A percentile compares a stretch with the other conserved stretches of the same genome.
phyloP scores from a whole-genome alignment of 2,797 vertebrate genomes.

The Poecilia picta region DNA sequence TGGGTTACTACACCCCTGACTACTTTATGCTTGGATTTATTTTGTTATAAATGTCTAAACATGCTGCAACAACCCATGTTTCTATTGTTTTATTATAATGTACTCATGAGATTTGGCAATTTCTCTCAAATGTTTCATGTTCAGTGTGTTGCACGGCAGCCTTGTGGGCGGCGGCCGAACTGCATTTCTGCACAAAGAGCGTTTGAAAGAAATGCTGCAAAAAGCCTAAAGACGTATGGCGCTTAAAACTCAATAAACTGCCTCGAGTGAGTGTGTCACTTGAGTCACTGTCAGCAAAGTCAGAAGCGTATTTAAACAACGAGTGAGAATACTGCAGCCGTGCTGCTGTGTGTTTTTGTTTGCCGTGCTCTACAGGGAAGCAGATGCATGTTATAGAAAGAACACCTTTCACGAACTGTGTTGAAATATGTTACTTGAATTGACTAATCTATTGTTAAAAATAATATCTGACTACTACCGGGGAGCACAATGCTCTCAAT shows the following conservation, averaged over 20 bases:
- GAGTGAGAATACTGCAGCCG: background rate
- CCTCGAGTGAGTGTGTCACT: conserved; percentile 14
- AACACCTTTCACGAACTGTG: conserved; percentile 13
- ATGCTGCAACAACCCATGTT: background rate
- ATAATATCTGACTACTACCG: conserved; percentile 12
- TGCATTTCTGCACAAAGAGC: background rate
- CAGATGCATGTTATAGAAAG: background rate
- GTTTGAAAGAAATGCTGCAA: background rate
- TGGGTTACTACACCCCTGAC: background rate
- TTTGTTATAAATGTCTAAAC: conserved; percentile 15
- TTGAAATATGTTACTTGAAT: conserved; percentile 27
- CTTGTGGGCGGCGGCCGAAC: background rate
- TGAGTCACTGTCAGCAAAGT: conserved; percentile 1
- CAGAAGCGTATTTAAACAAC: background rate
- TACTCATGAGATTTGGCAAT: background rate
- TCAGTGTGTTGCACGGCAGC: conserved; percentile 4
- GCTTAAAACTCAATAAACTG: conserved; percentile 12
- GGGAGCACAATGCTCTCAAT: conserved; percentile 32
- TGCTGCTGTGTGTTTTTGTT: background rate
- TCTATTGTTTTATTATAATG: conserved; percentile 17
- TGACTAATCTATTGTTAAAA: conserved; percentile 36
- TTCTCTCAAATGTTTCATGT: conserved; percentile 6
- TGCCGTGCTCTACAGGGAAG: conserved; percentile 9
- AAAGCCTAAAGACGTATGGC: background rate
- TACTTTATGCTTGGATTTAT: background rate